These are phyloP conservation scores for Mungos mungo DNA, from an alignment of 2,113 vertebrate genomes.

Conservation along the genomic window DNA sequence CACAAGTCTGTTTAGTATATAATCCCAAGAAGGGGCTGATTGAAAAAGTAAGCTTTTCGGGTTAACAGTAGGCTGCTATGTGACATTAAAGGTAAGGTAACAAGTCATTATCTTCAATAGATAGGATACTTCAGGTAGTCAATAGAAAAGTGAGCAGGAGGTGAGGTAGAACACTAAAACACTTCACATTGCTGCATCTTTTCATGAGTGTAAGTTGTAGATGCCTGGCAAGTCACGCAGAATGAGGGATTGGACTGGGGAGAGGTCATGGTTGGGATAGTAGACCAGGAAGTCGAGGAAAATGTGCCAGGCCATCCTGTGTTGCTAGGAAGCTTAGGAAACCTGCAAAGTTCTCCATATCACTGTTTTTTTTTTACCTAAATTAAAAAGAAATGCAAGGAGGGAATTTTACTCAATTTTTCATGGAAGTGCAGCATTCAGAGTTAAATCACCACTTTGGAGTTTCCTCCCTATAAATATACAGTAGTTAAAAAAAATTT, in stretches of 20 bases:
- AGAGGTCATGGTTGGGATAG: neutral
- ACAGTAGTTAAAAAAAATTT: too few species aligned
- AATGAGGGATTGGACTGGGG: neutral
- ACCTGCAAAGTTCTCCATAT: neutral
- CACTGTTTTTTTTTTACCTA: neutral
- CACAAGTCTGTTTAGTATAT: neutral
- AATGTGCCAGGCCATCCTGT: neutral
- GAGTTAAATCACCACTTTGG: neutral
- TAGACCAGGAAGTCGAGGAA: neutral
- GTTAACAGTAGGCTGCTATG: neutral
- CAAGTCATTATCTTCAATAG: neutral
- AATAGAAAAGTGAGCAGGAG: neutral
- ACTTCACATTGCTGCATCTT: neutral
- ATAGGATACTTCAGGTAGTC: neutral
- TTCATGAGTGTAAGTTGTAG: neutral
- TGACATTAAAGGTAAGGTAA: neutral
- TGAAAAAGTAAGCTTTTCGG: neutral
- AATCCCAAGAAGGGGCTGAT: neutral
- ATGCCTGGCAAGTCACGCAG: neutral
- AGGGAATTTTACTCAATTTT: neutral
- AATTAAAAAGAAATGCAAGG: neutral
- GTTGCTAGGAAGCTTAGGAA: neutral
- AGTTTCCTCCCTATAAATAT: neutral
- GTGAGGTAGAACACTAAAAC: neutral
- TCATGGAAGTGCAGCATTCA: neutral